These are phyloP conservation scores for Mus spicilegus DNA, from an alignment of 2,113 vertebrate genomes.

Conservation along the genomic window DNA sequence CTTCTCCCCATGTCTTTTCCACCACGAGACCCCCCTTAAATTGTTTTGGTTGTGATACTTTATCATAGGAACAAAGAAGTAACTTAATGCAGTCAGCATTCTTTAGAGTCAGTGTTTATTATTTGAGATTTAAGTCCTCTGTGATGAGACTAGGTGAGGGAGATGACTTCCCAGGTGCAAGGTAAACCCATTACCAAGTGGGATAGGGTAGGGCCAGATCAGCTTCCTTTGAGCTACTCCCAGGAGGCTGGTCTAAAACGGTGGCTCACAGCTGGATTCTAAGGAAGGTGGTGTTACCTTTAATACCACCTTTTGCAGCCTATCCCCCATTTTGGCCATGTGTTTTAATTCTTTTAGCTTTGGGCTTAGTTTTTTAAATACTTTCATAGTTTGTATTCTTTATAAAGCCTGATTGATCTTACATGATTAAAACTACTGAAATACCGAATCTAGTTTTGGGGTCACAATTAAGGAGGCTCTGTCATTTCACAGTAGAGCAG, in stretches of 20 bases:
- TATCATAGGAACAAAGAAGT: not conserved
- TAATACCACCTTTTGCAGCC: not conserved
- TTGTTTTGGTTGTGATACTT: not conserved
- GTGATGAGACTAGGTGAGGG: no score
- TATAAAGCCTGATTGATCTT: not conserved
- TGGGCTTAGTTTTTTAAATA: not conserved
- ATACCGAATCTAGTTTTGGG: not conserved
- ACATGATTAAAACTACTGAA: slow-evolving; percentile 43
- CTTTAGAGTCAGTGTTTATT: not conserved
- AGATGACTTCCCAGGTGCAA: not conserved
- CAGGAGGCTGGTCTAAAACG: not conserved
- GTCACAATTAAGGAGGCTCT: not conserved
- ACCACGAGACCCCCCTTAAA: not conserved
- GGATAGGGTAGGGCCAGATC: not conserved
- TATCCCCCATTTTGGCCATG: not conserved
- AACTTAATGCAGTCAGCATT: not conserved
- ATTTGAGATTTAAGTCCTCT: not conserved
- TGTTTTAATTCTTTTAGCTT: slow-evolving; percentile 34
- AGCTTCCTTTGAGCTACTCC: not conserved
- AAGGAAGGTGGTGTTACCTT: not conserved
- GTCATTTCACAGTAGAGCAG: slow-evolving; percentile 2
- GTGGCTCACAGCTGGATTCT: not conserved
- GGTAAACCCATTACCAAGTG: not conserved
- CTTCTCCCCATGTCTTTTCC: not conserved
- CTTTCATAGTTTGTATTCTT: not conserved